These are phyloP conservation scores for Limnephilus lunatus DNA, from an alignment of 2,888 invertebrate genomes.

Conservation along the genomic window DNA sequence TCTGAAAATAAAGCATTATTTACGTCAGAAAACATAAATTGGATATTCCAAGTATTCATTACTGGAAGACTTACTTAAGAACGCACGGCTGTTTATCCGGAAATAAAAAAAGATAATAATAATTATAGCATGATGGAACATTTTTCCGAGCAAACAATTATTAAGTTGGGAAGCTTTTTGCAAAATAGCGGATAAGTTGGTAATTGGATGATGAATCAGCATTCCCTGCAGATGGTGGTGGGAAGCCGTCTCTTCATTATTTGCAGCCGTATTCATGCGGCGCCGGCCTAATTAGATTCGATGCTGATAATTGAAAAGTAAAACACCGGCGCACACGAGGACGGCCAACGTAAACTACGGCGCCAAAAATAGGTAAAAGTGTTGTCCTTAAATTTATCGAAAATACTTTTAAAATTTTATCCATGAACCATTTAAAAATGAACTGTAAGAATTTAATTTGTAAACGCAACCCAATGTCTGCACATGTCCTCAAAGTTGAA, in stretches of 20 bases:
- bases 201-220: conserved; percentile 50
- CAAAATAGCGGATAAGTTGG: conserved; percentile 39
- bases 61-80: background rate
- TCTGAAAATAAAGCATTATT: background rate
- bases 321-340: background rate
- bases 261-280: background rate
- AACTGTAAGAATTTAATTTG: too few relatives aligned
- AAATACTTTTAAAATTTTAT: too few relatives aligned
- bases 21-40: background rate
- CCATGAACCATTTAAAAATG: too few relatives aligned
- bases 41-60: background rate
- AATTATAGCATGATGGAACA: background rate
- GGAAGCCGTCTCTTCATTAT: background rate
- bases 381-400: too few relatives aligned
- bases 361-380: too few relatives aligned
- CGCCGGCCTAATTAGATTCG: background rate
- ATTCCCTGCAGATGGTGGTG: background rate
- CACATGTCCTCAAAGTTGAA: too few relatives aligned
- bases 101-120: background rate
- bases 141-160: conserved; percentile 33
- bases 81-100: background rate
- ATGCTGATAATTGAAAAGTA: background rate
- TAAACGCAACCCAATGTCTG: too few relatives aligned
- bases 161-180: conserved; percentile 21
- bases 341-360: too few relatives aligned